These are phyloP conservation scores for Danionella dracula DNA, from an alignment of 2,797 vertebrate genomes.

Conservation along the genomic window DNA sequence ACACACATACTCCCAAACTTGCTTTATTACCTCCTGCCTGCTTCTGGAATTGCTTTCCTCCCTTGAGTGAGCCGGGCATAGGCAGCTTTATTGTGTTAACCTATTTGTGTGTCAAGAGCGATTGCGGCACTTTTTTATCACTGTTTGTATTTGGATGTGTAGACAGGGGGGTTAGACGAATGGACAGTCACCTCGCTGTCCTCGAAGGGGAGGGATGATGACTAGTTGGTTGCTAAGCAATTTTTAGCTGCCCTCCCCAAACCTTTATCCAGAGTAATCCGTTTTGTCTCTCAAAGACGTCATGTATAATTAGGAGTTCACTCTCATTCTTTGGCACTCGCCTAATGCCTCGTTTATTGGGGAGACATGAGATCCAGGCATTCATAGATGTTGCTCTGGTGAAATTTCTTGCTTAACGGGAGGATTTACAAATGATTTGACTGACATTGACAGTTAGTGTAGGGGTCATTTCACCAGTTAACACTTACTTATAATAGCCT, in stretches of 20 bases:
- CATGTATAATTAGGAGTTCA: slow-evolving; percentile 84
- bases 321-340: slow-evolving; percentile 81
- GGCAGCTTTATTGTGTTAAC: slow-evolving; percentile 98
- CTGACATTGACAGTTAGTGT: neutral
- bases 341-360: slow-evolving; percentile 76
- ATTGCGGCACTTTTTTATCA: slow-evolving; percentile 87
- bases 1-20: slow-evolving; percentile 17
- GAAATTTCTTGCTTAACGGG: slow-evolving; percentile 13
- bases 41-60: slow-evolving; percentile 88
- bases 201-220: slow-evolving; percentile 71
- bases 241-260: slow-evolving; percentile 53
- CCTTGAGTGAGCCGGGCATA: slow-evolving; percentile 87
- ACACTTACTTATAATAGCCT: too few species aligned
- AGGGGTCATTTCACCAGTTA: too few species aligned
- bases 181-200: slow-evolving; percentile 58
- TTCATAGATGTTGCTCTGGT: neutral
- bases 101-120: slow-evolving; percentile 97
- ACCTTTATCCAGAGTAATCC: slow-evolving; percentile 79
- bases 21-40: slow-evolving; percentile 81
- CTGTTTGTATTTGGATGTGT: slow-evolving; percentile 82
- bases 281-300: slow-evolving; percentile 86
- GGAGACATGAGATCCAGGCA: neutral
- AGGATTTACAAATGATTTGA: neutral
- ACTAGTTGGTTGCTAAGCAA: slow-evolving; percentile 98
- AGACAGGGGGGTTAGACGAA: slow-evolving; percentile 45